phyloP scores from a whole-genome alignment of 2,888 invertebrate species.

The Macropis europaea region DNA sequence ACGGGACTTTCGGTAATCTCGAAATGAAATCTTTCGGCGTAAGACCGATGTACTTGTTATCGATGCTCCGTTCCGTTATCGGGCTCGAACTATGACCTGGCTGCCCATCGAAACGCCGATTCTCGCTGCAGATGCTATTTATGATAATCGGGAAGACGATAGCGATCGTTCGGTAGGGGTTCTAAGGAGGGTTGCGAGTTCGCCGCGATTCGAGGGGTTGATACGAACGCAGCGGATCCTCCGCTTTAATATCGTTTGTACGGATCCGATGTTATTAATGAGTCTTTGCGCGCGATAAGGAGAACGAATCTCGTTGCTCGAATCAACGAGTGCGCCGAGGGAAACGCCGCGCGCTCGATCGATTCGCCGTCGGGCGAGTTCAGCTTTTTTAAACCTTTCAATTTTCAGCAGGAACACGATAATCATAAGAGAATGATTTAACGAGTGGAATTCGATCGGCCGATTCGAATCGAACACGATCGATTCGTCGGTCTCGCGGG shows the following conservation, averaged over 20 bases:
- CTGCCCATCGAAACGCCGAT: slow-evolving; percentile 33
- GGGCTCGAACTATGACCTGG: slow-evolving; percentile 25
- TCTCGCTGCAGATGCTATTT: slow-evolving; percentile 44
- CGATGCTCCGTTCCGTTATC: slow-evolving; percentile 37
- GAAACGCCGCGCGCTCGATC: neutral
- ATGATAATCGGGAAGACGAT: slow-evolving; percentile 49
- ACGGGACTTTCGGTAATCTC: slow-evolving; percentile 36
- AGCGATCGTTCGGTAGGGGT: slow-evolving; percentile 24
- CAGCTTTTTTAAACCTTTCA: neutral
- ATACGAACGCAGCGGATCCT: slow-evolving; percentile 27
- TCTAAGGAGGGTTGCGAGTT: slow-evolving; percentile 15
- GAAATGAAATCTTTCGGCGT: slow-evolving; percentile 45
- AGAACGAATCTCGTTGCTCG: neutral
- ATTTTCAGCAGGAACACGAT: neutral
- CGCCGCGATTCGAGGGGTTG: slow-evolving; percentile 35
- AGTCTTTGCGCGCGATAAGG: slow-evolving; percentile 27
- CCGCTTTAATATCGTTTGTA: slow-evolving; percentile 18
- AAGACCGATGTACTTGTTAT: slow-evolving; percentile 44
- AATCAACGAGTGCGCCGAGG: neutral
- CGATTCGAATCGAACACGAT: too few species aligned
- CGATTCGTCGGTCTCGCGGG: too few species aligned
- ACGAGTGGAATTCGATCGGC: neutral
- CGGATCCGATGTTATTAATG: slow-evolving; percentile 36
- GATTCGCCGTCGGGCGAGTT: too few species aligned
- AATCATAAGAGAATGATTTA: neutral